phyloP scores from a whole-genome alignment of 1,140 invertebrate species.

The Rhagoletis zephyria region DNA sequence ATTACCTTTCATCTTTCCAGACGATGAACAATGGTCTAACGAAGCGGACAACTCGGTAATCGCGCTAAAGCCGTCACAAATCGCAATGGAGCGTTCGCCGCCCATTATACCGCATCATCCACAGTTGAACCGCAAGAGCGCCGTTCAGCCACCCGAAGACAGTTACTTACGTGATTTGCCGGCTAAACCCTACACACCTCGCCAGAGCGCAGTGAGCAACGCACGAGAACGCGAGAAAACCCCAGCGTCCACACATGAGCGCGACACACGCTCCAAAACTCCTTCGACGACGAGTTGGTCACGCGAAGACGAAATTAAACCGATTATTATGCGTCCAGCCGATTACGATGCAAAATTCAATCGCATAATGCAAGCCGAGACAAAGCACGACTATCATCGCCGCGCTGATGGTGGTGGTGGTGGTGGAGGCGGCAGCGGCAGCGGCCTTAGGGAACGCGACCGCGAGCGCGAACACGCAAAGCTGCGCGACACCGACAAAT shows the following conservation, averaged over 20 bases:
- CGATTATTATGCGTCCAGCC: slow-evolving; percentile 68
- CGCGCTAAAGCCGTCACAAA: slow-evolving; percentile 69
- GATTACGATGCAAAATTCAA: slow-evolving; percentile 72
- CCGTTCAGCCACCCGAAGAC: slow-evolving; percentile 70
- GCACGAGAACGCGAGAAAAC: slow-evolving; percentile 55
- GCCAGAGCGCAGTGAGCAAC: slow-evolving; percentile 49
- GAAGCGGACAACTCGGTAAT: slow-evolving; percentile 72
- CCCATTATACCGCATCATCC: slow-evolving; percentile 61
- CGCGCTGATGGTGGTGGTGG: slow-evolving; percentile 37
- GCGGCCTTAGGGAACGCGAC: not conserved
- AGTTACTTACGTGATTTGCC: slow-evolving; percentile 69
- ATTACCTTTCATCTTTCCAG: slow-evolving; percentile 56
- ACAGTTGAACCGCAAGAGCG: slow-evolving; percentile 64
- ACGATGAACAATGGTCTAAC: slow-evolving; percentile 71
- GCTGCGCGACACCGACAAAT: slow-evolving; percentile 66
- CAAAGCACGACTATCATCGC: slow-evolving; percentile 55
- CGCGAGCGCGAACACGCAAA: slow-evolving; percentile 56
- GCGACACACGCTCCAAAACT: slow-evolving; percentile 63
- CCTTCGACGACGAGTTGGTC: slow-evolving; percentile 64
- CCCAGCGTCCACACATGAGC: slow-evolving; percentile 40
- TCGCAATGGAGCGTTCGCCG: slow-evolving; percentile 60
- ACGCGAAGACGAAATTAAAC: slow-evolving; percentile 70
- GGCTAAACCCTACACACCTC: slow-evolving; percentile 67
- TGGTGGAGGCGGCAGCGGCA: slow-evolving; percentile 9
- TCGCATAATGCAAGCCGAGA: slow-evolving; percentile 67